A percentile compares a stretch with the other conserved stretches of the same genome.
Conservation (phyloP, 2,888 invertebrate species). For the Adela reaumurella region DNA sequence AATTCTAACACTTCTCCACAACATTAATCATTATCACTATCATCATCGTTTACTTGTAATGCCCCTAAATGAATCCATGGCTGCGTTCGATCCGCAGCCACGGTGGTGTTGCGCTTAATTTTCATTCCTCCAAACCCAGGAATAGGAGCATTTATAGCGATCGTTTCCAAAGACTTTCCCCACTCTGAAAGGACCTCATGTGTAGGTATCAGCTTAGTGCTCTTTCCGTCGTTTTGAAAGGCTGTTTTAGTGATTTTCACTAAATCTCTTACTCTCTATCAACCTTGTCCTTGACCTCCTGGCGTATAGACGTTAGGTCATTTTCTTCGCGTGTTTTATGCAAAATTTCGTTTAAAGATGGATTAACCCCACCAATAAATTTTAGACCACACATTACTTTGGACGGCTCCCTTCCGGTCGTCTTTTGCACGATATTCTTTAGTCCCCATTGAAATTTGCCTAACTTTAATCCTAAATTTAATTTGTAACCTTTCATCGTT, state of each 20-base stretch:
- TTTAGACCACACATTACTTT: slow-evolving; percentile 2
- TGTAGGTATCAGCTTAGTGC: slow-evolving; percentile 7
- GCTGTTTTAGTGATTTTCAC: slow-evolving; percentile 7
- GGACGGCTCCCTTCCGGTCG: not conserved
- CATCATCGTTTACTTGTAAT: slow-evolving; percentile 4
- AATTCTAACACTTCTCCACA: too few species aligned
- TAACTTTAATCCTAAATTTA: not conserved
- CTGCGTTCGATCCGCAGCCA: slow-evolving; percentile 3
- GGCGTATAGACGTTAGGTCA: not conserved
- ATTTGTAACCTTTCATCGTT: slow-evolving; percentile 5
- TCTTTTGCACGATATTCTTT: slow-evolving; percentile 2
- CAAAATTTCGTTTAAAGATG: too few species aligned
- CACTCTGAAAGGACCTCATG: slow-evolving; percentile 7
- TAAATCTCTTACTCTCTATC: slow-evolving; percentile 3
- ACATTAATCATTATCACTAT: not conserved
- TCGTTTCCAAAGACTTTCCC: slow-evolving; percentile 7
- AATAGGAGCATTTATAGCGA: slow-evolving; percentile 5
- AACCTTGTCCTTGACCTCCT: slow-evolving; percentile 1
- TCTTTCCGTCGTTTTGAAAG: slow-evolving; percentile 6
- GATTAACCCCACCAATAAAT: not conserved
- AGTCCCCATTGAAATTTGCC: slow-evolving; percentile 3
- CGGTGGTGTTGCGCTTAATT: slow-evolving; percentile 1
- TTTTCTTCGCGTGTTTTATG: too few species aligned
- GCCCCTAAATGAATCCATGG: slow-evolving; percentile 5
- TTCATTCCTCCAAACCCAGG: slow-evolving; percentile 6